Evolutionary conservation across 2,888 invertebrate species (phyloP), one percentile per base, ranked within the genome.

Genomic region (Aspidiotus rigidus): DNA sequence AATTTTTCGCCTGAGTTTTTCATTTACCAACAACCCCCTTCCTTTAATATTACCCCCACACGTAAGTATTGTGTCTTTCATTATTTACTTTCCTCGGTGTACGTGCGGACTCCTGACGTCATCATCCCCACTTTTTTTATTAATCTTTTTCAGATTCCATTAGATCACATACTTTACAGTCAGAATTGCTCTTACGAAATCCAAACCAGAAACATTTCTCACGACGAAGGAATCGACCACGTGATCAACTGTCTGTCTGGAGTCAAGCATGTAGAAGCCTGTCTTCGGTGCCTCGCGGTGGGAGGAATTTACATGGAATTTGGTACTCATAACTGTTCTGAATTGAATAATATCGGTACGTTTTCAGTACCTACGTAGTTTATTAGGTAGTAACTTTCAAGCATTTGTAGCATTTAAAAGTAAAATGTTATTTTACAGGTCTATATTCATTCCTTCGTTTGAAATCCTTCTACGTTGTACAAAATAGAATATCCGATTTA

Each of bases 171-270:
- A 40, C 62, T 62, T 15, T 13, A 6, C 16, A 7, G 6, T 7
- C 11, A 62, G 5, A 42, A 42, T 8, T 42, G 13, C 7, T 42
- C 8, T 8, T 49, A 71, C 1, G 69, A 72, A 49, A 63, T 62
- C 1, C 54, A 64, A 40, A 56, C 71, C 1, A 59, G 62, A n/a
- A 49, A 59, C 9, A 44, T 64, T 17, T 69, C 71, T 40, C 42
- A 41, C 1, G 64, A 59, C 9, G 63, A 66, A 10, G 66, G 66
- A 7, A 62, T 69, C 53, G 16, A 69, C 5, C 57, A 71, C 6
- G 66, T 72, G 6, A 60, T 72, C 1, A 72, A 72, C 40, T 72
- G 64, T 57, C 44, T 49, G 13, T 28, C 62, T 5, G 72, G 72
- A 1, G 5, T 40, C 28, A 55, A 69, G 41, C 59, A 69, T 39